Percentiles rank a stretch among this genome's conserved stretches.
phyloP scores from a whole-genome alignment of 1,140 invertebrate genomes.

The Archivesica marissinica region DNA sequence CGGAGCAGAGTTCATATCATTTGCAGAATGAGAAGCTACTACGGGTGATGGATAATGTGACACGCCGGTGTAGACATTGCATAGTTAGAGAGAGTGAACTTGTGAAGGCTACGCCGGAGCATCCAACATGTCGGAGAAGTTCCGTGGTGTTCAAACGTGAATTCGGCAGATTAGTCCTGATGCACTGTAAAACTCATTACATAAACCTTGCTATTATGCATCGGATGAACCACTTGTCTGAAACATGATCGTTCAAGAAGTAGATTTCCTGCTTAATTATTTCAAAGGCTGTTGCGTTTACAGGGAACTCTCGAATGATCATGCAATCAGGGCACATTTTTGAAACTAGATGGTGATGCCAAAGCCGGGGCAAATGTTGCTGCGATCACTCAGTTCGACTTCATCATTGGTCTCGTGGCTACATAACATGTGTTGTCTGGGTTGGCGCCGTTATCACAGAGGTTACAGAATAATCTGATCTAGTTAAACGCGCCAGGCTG shows the following conservation, averaged over 20 bases:
- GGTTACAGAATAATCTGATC: not conserved
- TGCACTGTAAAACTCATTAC: not conserved
- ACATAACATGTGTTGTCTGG: too few relatives aligned
- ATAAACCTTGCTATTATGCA: too few relatives aligned
- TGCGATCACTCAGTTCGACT: constrained; percentile 1
- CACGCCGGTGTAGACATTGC: not conserved
- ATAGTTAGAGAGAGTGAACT: not conserved
- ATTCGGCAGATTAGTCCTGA: constrained; percentile 9
- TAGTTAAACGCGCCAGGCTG: not conserved
- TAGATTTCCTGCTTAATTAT: not conserved
- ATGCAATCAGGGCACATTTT: not conserved
- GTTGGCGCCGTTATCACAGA: constrained; percentile 1
- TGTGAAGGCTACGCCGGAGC: not conserved
- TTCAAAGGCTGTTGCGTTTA: not conserved
- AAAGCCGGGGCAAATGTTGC: not conserved
- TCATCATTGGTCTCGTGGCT: not conserved
- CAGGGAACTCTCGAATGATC: not conserved
- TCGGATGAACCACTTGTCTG: not conserved
- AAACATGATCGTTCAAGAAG: constrained; percentile 27
- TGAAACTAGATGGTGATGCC: not conserved
- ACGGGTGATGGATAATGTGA: not conserved
- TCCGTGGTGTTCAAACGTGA: not conserved
- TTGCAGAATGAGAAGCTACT: constrained; percentile 25
- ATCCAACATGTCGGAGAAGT: not conserved
- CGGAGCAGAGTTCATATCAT: not conserved